phyloP scores from a whole-genome alignment of 2,797 vertebrate species.

The Rhinatrema bivittatum region DNA sequence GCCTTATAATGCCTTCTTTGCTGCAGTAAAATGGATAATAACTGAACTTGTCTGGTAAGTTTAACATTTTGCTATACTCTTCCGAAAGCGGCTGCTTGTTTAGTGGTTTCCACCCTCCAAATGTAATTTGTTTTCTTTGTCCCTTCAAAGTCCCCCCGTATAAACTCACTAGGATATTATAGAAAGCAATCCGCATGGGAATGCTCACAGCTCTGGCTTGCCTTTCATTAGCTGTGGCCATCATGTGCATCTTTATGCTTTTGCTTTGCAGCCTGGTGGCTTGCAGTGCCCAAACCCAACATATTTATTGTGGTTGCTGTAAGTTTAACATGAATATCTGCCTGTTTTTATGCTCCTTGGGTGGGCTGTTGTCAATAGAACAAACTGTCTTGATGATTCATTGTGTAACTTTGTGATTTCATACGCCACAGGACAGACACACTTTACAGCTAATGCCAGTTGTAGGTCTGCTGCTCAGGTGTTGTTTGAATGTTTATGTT shows the following conservation, averaged over 20 bases:
- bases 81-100: too few relatives aligned
- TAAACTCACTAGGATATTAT: too few relatives aligned
- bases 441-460: neutral
- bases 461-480: slow-evolving; percentile 3
- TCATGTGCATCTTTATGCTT: slow-evolving; percentile 32
- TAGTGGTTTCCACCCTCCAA: neutral
- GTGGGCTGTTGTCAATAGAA: slow-evolving; percentile 54
- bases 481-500: slow-evolving; percentile 13
- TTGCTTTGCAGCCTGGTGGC: slow-evolving; percentile 30
- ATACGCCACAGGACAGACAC: slow-evolving; percentile 1
- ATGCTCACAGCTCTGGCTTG: slow-evolving; percentile 32
- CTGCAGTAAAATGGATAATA: slow-evolving; percentile 87
- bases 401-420: slow-evolving; percentile 13
- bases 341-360: slow-evolving; percentile 49
- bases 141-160: slow-evolving; percentile 5
- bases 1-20: slow-evolving; percentile 89
- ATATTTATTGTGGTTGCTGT: slow-evolving; percentile 50
- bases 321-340: slow-evolving; percentile 30
- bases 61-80: too few relatives aligned
- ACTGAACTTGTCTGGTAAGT: slow-evolving; percentile 95
- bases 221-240: slow-evolving; percentile 7
- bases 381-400: slow-evolving; percentile 15
- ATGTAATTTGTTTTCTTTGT: neutral
- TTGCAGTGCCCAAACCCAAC: slow-evolving; percentile 30
- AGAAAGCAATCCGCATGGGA: slow-evolving; percentile 11